Base-by-base conservation (phyloP, 2,797 vertebrate genomes). In the Acipenser oxyrinchus region DNA sequence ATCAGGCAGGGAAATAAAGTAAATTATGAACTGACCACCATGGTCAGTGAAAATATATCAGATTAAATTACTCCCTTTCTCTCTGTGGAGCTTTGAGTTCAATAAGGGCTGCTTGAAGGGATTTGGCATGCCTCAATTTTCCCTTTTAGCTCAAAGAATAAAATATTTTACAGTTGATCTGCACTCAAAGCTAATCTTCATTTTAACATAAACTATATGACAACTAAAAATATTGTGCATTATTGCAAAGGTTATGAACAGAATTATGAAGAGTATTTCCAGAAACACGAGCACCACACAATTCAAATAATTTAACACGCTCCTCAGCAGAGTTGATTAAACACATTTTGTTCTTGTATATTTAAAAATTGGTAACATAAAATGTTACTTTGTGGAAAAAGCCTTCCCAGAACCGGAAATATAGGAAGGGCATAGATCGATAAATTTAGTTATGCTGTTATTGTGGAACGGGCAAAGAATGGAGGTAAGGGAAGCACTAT, bases 81-180 rank as follows among this genome's bases (percentile, higher is more conserved):
- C 63, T 51, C 68, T 62, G 53, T 57, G 49, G 66, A 63, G 68
- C 66, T 63, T 63, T 49, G 23, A 60, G 66, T 67, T 70, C 68
- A 68, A 70, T 70, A 65, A 70, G 64, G 66, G 70, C 70, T 68
- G 65, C 55, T 66, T 70, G 66, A 68, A 68, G 66, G 64, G 69
- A 66, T 68, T 68, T 68, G 66, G 66, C 72, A 68, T 70, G 63
- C 66, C 68, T 73, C 63, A 63, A 62, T 66, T 66, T 62, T 66
- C 61, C 69, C 63, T 48, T 68, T 62, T 62, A 65, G 57, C 50
- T 68, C 66, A 71, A 68, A 62, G 63, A 68, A 51, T 63, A 57
- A 62, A 68, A 65, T 61, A 62, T 66, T 60, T 63, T 62, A 37
- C 60, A 62, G 68, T 61, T 63, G 69, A 57, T 67, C 52, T 50